Base-by-base conservation (phyloP, 2,888 invertebrate species). In the Axea sp. region DNA sequence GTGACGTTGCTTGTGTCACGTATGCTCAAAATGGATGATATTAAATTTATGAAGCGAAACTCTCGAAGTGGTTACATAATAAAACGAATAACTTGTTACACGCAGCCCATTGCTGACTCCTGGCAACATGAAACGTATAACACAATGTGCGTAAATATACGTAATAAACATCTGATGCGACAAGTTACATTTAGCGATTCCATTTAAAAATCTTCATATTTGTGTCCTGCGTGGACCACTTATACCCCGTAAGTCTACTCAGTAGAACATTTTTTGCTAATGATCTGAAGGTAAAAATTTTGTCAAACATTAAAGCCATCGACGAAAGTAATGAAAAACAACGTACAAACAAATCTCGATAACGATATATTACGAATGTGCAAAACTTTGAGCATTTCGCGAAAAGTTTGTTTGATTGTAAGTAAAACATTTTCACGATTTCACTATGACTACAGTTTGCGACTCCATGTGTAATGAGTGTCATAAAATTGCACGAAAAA, bases 21-120 rank as follows among this genome's bases (percentile, higher is more conserved):
- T 64, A 60, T 55, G 55, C 60, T 69, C 59, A 47, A 17, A 74
- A 69, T 69, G 33, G 60, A 41, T 65, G 37, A 65, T 74, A 69
- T 74, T 60, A 74, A 65, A 74, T 74, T 69, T 74, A 75, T 64
- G 62, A 72, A 73, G 67, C 60, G 51, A 49, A 68, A 62, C 68
- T 73, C 68, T 73, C 31, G 39, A 55, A 67, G 55, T 57, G 67
- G 55, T 57, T 73, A 68, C 37, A 68, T 68, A 74, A 74, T 74
- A 74, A 74, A 74, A 74, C 68, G 39, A 62, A 55, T 67, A 57
- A 74, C 73, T 68, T 68, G 68, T 68, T 68, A 73, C 62, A 62
- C 51, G 45, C 64, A 68, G 55, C 47, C 28, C 41, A 35, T 41
- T 33, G 33, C 26, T 39, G 47, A 51, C 17, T 68, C 26, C 28